phyloP scores from a whole-genome alignment of 2,797 vertebrate species.

The Platyrinchus mystaceus region DNA sequence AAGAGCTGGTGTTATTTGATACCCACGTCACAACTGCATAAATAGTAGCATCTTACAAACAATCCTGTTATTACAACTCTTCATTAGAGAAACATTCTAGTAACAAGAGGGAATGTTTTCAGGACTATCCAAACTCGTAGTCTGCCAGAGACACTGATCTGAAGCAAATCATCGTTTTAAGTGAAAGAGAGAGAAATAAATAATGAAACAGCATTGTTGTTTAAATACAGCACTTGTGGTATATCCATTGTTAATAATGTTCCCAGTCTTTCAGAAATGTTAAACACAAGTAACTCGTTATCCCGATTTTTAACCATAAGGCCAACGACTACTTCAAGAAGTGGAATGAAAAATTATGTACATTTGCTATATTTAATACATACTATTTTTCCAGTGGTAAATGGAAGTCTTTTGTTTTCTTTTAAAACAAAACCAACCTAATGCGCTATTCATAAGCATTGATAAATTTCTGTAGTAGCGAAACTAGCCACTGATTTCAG shows the following conservation, averaged over 20 bases:
- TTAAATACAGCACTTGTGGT: background rate
- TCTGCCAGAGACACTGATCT: background rate
- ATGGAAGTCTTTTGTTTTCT: background rate
- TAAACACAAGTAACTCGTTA: background rate
- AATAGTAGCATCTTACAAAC: background rate
- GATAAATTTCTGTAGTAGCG: background rate
- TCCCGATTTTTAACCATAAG: background rate
- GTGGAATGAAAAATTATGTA: background rate
- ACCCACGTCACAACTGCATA: background rate
- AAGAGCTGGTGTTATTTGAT: background rate
- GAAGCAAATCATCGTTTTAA: background rate
- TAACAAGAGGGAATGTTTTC: background rate
- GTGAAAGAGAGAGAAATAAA: background rate
- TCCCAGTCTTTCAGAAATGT: background rate
- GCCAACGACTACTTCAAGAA: background rate
- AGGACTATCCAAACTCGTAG: background rate
- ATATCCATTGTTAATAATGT: background rate
- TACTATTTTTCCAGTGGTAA: background rate
- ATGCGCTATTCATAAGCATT: background rate
- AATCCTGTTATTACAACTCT: background rate
- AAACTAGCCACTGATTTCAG: background rate
- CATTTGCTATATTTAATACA: background rate
- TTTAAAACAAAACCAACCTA: background rate
- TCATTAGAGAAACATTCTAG: background rate
- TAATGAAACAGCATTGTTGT: background rate